Percentiles rank a stretch among this genome's conserved stretches.
Conservation (phyloP, 2,113 vertebrate genomes). For the Ceyx margarethae region DNA sequence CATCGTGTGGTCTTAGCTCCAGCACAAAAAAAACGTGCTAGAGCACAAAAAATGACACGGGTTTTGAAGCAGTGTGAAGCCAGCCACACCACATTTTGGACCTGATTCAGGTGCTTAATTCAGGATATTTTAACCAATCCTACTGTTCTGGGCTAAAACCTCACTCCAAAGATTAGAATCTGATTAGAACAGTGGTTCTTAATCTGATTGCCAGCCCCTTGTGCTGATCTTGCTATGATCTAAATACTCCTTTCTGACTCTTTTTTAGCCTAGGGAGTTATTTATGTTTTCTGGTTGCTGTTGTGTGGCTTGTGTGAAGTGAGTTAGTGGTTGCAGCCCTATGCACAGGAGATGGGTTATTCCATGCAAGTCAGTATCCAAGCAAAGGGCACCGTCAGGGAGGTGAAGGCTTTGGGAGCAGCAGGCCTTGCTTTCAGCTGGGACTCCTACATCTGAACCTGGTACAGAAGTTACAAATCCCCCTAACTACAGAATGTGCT, state of each 20-base stretch:
- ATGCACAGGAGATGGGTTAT: neutral
- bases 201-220: neutral
- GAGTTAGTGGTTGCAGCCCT: neutral
- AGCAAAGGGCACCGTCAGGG: neutral
- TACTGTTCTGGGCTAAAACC: neutral
- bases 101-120: neutral
- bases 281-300: neutral
- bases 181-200: neutral
- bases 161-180: neutral
- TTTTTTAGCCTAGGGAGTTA: neutral
- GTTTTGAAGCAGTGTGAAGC: neutral
- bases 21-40: neutral
- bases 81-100: neutral
- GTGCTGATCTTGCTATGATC: neutral
- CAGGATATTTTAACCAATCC: neutral
- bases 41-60: neutral
- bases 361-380: neutral
- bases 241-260: neutral
- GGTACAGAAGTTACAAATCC: neutral
- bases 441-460: neutral
- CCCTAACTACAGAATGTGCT: neutral
- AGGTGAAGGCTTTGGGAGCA: neutral
- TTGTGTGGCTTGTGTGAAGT: neutral
- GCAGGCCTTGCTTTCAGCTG: neutral
- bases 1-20: slow-evolving; percentile 2